phyloP scores from a whole-genome alignment of 2,888 invertebrate species.

The Neoitamus cyanurus region DNA sequence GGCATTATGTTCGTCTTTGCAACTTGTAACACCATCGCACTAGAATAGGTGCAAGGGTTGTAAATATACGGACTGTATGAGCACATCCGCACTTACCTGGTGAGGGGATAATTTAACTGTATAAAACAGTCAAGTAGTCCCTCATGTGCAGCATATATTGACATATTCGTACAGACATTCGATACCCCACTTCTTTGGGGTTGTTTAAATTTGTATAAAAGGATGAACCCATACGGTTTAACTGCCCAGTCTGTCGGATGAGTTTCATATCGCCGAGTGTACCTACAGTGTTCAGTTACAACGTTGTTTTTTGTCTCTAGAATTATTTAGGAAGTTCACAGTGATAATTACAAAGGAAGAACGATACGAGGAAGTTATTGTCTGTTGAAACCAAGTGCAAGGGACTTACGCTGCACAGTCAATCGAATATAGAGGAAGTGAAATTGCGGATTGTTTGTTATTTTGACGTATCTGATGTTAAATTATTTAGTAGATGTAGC shows the following conservation, averaged over 20 bases:
- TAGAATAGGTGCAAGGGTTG: neutral
- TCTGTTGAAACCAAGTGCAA: neutral
- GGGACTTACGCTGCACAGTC: neutral
- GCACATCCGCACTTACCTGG: neutral
- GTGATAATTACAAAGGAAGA: conserved; percentile 2
- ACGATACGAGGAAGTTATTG: neutral
- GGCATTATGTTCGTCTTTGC: neutral
- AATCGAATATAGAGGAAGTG: neutral
- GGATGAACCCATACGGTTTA: conserved; percentile 48
- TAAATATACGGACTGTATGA: neutral
- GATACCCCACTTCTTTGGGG: conserved; percentile 41
- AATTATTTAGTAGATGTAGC: neutral
- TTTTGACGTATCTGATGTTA: neutral
- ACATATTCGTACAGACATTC: conserved; percentile 34
- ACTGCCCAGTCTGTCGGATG: conserved; percentile 45
- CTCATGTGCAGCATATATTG: neutral
- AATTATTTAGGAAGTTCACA: conserved; percentile 6
- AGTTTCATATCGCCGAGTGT: conserved; percentile 5
- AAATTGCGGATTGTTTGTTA: neutral
- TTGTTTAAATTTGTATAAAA: conserved; percentile 49
- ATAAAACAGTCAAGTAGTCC: neutral
- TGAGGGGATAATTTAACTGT: neutral
- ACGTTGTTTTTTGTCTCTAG: neutral
- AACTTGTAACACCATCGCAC: neutral
- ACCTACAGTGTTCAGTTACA: neutral